A percentile compares a stretch with the other conserved stretches of the same genome.
phyloP scores from a whole-genome alignment of 2,113 vertebrate genomes.

The Rhineura floridana region DNA sequence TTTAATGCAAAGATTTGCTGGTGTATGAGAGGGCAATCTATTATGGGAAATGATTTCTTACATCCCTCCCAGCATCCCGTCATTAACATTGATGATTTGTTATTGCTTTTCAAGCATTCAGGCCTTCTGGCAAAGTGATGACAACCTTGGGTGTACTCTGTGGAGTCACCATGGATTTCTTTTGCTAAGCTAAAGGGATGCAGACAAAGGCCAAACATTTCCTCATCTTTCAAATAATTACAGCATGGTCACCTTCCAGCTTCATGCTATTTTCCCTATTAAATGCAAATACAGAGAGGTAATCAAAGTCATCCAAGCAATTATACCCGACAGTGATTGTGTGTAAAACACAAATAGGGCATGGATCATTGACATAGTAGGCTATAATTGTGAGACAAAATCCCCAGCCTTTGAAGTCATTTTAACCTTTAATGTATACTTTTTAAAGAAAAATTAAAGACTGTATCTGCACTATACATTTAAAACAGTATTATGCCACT shows the following conservation, averaged over 20 bases:
- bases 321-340: background rate
- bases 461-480: too few species aligned
- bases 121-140: slow-evolving; percentile 40
- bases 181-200: slow-evolving; percentile 11
- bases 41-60: background rate
- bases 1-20: slow-evolving; percentile 5
- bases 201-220: slow-evolving; percentile 7
- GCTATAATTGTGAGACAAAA: background rate
- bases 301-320: background rate
- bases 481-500: too few species aligned
- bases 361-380: background rate
- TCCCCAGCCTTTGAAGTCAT: background rate
- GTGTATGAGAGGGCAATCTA: background rate
- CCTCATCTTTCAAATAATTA: background rate
- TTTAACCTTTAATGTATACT: background rate
- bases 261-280: background rate
- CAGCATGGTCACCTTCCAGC: background rate
- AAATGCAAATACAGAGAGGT: background rate
- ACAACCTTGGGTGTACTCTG: slow-evolving; percentile 9
- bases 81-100: slow-evolving; percentile 7
- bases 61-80: background rate
- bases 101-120: slow-evolving; percentile 37
- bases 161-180: background rate
- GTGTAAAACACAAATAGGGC: slow-evolving; percentile 3
- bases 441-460: too few species aligned